phyloP scores from a whole-genome alignment of 2,797 vertebrate genomes.

The Leptoclinus maculatus region DNA sequence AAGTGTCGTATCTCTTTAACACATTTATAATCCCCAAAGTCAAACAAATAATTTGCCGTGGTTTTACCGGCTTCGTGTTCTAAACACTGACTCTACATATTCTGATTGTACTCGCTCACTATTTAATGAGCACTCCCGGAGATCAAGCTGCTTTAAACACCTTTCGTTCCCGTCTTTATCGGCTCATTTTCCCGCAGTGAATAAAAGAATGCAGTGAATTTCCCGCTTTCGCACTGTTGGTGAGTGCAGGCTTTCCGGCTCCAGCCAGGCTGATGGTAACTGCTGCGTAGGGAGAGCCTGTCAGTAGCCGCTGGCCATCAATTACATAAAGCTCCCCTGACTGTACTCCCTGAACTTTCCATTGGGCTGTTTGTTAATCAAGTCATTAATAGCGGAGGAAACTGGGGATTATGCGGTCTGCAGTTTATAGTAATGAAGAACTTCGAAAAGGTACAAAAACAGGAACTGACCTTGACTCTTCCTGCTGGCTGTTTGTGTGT shows the following conservation, averaged over 20 bases:
- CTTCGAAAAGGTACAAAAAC: constrained; percentile 69
- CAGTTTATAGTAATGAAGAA: constrained; percentile 67
- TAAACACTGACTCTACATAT: not conserved
- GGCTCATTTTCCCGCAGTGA: constrained; percentile 20
- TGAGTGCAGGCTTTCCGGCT: constrained; percentile 36
- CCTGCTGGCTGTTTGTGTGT: constrained; percentile 49
- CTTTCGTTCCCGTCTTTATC: not conserved
- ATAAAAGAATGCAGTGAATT: constrained; percentile 41
- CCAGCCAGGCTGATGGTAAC: constrained; percentile 42
- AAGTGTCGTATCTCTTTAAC: not conserved
- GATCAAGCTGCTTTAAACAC: not conserved
- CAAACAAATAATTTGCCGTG: not conserved
- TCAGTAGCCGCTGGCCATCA: constrained; percentile 46
- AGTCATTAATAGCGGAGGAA: constrained; percentile 66
- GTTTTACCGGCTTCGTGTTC: not conserved
- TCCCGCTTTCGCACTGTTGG: constrained; percentile 9
- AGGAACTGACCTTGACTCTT: constrained; percentile 73
- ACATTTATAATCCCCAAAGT: not conserved
- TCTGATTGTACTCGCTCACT: not conserved
- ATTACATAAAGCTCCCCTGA: constrained; percentile 48
- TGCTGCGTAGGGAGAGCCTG: constrained; percentile 59
- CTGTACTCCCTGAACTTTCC: constrained; percentile 56
- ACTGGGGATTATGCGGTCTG: constrained; percentile 51
- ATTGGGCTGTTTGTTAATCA: constrained; percentile 59
- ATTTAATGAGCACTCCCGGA: not conserved